Evolutionary conservation across 2,113 vertebrate species (phyloP), one percentile per base, ranked within the genome.

Genomic region (Oreocharis arfaki): DNA sequence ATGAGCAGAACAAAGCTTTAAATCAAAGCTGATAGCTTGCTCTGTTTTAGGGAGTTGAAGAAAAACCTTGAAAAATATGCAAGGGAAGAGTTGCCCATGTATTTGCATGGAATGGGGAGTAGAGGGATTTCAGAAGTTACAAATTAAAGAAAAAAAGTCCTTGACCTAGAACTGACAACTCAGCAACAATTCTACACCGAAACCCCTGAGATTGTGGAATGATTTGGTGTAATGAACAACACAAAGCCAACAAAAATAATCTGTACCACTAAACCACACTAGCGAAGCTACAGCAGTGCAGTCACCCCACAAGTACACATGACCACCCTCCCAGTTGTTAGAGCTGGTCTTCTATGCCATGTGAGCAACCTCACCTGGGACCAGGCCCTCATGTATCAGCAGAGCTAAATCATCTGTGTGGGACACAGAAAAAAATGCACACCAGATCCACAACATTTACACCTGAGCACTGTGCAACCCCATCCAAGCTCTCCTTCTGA

Each of bases 121-220:
- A 52, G 22, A 84, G 83, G 52, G 68, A 87, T 87, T 86, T 94
- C 78, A 87, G 60, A 81, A 90, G 46, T 52, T 89, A 73, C 21
- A 83, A 89, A 84, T 44, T 32, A 75, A 89, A 86, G 60, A 82
- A 86, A 78, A 78, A 17, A 41, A 22, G 50, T 37, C 89, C 63
- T 91, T 85, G 52, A 84, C 82, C 42, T 85, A 90, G 78, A 91
- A 86, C 69, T 89, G 61, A 83, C 4, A 5, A 76, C 30, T 85
- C 87, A 79, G 87, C 71, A 93, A 64, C n/a, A 86, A 65, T 46
- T 59, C 41, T 37, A 87, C 30, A 73, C 3, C 55, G 50, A 79
- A 76, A 12, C 68, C 50, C 80, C 42, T 13, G 73, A 92, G 80
- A 94, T 3, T 1, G 1, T 55, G 59, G 27, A 84, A 67, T 3